These are phyloP conservation scores for Beroe ovata DNA, from an alignment of 37 sponge, comb jelly and placozoan species.

Conservation along the genomic window DNA sequence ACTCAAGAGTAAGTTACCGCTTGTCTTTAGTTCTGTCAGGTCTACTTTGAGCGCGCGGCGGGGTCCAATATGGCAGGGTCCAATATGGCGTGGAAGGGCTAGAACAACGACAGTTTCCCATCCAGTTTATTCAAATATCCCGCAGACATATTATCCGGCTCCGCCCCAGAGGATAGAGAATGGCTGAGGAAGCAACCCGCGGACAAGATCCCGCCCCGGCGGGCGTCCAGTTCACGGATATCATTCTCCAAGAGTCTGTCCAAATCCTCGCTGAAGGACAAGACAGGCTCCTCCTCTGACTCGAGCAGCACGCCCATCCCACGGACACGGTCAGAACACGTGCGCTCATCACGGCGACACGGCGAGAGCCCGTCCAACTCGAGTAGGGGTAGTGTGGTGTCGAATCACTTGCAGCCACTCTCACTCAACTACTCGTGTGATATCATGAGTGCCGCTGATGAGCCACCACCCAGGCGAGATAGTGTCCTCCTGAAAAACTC, in stretches of 20 bases:
- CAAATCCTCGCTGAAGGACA: slow-evolving; percentile 43
- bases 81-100: too few species aligned
- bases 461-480: not conserved
- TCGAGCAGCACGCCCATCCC: slow-evolving; percentile 48
- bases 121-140: too few species aligned
- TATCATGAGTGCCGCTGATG: not conserved
- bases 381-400: not conserved
- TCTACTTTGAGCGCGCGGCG: too few species aligned
- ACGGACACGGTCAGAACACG: not conserved
- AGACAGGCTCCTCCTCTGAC: slow-evolving; percentile 10
- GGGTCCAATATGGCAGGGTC: too few species aligned
- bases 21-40: too few species aligned
- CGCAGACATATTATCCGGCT: not conserved
- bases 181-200: not conserved
- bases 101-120: too few species aligned
- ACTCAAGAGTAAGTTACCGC: slow-evolving; percentile 50
- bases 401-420: slow-evolving; percentile 16
- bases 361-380: slow-evolving; percentile 1
- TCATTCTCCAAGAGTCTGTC: slow-evolving; percentile 27
- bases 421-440: slow-evolving; percentile 19
- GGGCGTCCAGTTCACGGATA: not conserved
- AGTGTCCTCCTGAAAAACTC: not conserved
- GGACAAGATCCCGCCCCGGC: not conserved
- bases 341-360: not conserved
- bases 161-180: not conserved